Evolutionary conservation across 2,888 invertebrate species (phyloP), one percentile per base, ranked within the genome.

Genomic region (Microplitis deprimator): DNA sequence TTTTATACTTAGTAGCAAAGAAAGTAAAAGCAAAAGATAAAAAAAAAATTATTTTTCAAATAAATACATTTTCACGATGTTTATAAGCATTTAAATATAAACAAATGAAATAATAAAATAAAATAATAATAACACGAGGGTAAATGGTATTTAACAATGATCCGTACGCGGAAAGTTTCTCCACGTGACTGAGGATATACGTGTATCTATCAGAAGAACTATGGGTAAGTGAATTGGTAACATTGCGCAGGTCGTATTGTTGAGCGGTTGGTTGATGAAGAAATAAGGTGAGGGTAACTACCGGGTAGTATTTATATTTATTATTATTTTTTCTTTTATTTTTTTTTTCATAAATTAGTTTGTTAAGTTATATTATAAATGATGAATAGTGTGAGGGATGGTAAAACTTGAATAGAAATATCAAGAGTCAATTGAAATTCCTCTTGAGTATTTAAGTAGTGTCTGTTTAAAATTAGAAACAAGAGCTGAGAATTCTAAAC

Each of bases 131-230:
- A 65, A 67, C 40, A 29, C 59, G 38, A 50, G 50, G 8, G 4
- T 13, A 50, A 13, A 4, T 50, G 50, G 8, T 50, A 50, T 50
- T 13, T 50, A 13, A 50, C 50, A 13, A 50, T 50, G 84, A 82
- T 83, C 85, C 83, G 84, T 79, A 81, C 83, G 82, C 84, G 84
- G 83, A 83, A 81, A 83, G 80, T 82, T 79, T 83, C 86, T 84
- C 87, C 87, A 87, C 87, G 87, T 87, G 87, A 87, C 87, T 87
- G 85, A 84, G 79, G 82, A 78, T 41, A 79, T 71, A 60, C 61
- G 78, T 68, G 76, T 76, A 80, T 74, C 79, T 13, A 50, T 50
- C 13, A 5, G 50, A 8, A 50, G 50, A 50, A 50, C 50, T 5
- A 50, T 50, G 50, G 50, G 13, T 50, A 50, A 81, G 69, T 50